Percentiles rank a stretch among this genome's conserved stretches.
Evolutionary conservation across 1,140 invertebrate species (phyloP).

Genomic region (Drosophila azteca): DNA sequence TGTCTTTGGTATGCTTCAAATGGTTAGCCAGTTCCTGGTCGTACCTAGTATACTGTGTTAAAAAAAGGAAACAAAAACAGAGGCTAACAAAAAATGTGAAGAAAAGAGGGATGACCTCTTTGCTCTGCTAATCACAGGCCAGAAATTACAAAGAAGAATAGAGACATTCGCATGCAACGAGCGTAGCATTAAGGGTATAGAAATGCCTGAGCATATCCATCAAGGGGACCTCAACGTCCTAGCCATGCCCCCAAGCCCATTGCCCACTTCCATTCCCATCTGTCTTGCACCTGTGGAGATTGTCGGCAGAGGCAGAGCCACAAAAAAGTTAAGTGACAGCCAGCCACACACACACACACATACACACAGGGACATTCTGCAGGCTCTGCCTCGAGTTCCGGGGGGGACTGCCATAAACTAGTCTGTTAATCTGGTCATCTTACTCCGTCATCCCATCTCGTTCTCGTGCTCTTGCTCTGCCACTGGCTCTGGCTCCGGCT

Average conservation of each 20-base stretch:
- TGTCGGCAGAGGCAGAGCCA: constrained; percentile 27
- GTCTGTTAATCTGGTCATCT: constrained; percentile 53
- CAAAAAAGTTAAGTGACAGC: constrained; percentile 54
- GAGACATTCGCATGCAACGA: constrained; percentile 14
- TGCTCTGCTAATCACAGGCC: too few relatives aligned
- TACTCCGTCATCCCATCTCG: constrained; percentile 27
- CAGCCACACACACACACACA: constrained; percentile 29
- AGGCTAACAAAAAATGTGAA: too few relatives aligned
- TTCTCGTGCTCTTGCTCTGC: background rate
- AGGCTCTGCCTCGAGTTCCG: constrained; percentile 21
- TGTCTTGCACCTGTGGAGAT: constrained; percentile 48
- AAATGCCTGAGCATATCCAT: constrained; percentile 40
- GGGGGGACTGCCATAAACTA: constrained; percentile 45
- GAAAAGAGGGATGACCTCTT: too few relatives aligned
- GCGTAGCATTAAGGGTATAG: constrained; percentile 26
- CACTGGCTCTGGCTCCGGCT: background rate
- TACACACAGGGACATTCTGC: constrained; percentile 14
- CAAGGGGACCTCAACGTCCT: constrained; percentile 8
- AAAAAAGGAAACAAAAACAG: too few relatives aligned
- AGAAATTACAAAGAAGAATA: constrained; percentile 10
- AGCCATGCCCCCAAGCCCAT: background rate
- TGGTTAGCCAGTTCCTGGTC: too few relatives aligned
- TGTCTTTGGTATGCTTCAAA: too few relatives aligned
- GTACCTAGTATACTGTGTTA: too few relatives aligned
- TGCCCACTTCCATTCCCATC: constrained; percentile 6